Percentiles rank a stretch among this genome's conserved stretches.
Conservation (phyloP, 2,113 vertebrate species). For the Oceanodroma tethys region DNA sequence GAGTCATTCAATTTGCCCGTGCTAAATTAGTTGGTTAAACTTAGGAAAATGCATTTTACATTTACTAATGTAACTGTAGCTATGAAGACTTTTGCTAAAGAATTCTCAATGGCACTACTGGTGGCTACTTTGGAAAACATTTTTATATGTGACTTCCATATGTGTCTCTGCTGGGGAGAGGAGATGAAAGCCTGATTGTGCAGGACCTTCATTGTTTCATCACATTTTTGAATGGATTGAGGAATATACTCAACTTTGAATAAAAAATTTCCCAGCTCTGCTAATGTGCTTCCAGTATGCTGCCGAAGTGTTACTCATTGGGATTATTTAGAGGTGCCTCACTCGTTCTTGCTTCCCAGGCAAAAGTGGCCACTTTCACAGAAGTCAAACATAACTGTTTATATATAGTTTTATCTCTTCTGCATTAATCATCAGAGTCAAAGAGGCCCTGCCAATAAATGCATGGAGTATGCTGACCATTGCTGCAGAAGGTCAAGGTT, state of each 20-base stretch:
- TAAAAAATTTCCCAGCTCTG: not conserved
- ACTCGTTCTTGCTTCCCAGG: not conserved
- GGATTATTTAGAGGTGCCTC: not conserved
- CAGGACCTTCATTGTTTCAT: not conserved
- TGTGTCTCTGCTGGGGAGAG: not conserved
- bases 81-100: not conserved
- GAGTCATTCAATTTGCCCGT: not conserved
- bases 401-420: not conserved
- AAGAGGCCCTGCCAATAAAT: not conserved
- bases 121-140: not conserved
- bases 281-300: not conserved
- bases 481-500: not conserved
- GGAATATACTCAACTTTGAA: not conserved
- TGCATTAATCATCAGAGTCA: not conserved
- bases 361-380: not conserved
- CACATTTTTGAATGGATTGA: not conserved
- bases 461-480: too few species aligned
- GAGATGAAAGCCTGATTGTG: not conserved
- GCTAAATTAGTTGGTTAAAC: not conserved
- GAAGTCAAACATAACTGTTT: not conserved
- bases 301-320: not conserved
- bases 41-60: not conserved
- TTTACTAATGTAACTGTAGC: not conserved
- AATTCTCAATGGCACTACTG: not conserved
- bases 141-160: not conserved